phyloP scores from a whole-genome alignment of 2,888 invertebrate genomes.

The Cryptophagus acutangulus region DNA sequence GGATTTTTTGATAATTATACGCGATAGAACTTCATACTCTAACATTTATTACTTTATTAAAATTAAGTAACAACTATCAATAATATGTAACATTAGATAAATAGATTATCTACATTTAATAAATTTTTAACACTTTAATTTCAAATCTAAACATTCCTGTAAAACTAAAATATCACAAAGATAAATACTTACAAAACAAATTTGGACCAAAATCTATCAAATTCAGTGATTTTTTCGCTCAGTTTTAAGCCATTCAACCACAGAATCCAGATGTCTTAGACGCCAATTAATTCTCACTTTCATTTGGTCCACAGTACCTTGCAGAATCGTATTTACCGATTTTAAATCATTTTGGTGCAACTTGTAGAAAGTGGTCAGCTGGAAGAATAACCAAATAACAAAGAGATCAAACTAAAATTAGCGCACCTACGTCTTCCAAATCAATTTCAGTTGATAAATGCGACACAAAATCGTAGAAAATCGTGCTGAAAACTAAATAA shows the following conservation, averaged over 20 bases:
- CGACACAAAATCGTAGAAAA: conserved; percentile 43
- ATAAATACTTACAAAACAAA: conserved; percentile 3
- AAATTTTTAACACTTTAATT: too few relatives aligned
- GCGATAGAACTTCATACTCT: background rate
- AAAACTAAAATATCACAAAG: background rate
- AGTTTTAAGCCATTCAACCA: conserved; percentile 39
- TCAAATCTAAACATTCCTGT: too few relatives aligned
- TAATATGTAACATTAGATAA: too few relatives aligned
- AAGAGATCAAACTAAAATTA: background rate
- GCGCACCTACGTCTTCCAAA: conserved; percentile 42
- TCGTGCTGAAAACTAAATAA: conserved; percentile 38
- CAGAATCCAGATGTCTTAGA: conserved; percentile 37
- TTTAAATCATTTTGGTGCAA: conserved; percentile 39
- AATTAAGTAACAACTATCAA: background rate
- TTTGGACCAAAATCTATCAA: background rate
- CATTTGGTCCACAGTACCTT: conserved; percentile 42
- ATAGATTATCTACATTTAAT: too few relatives aligned
- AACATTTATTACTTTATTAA: background rate
- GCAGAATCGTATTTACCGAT: conserved; percentile 37
- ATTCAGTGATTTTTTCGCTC: conserved; percentile 8
- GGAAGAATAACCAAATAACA: conserved; percentile 20
- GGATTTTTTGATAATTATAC: too few relatives aligned
- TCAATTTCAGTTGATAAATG: conserved; percentile 42
- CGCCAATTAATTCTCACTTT: conserved; percentile 42
- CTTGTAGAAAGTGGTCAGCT: conserved; percentile 44